phyloP scores from a whole-genome alignment of 2,113 vertebrate genomes.

The Melospiza melodia region DNA sequence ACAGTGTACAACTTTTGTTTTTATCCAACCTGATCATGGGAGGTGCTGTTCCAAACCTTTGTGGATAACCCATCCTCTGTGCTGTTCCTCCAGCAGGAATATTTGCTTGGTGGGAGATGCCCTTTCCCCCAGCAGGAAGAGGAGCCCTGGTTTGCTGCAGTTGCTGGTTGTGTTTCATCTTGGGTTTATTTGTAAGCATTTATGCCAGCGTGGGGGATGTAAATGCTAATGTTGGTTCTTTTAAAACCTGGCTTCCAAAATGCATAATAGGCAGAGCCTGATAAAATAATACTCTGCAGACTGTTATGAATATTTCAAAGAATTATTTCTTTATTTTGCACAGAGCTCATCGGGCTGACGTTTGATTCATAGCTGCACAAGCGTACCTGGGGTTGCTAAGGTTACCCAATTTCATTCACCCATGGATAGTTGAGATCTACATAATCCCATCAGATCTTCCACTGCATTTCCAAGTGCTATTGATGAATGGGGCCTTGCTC shows the following conservation, averaged over 20 bases:
- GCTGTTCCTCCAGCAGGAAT: background rate
- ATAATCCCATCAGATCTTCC: constrained; percentile 97
- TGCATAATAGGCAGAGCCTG: constrained; percentile 69
- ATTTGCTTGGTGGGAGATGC: background rate
- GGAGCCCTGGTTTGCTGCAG: background rate
- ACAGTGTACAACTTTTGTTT: background rate
- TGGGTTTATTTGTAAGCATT: constrained; percentile 42
- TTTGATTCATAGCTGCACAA: constrained; percentile 77
- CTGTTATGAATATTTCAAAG: constrained; percentile 77
- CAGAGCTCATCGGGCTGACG: constrained; percentile 69
- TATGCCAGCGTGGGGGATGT: background rate
- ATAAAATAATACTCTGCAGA: constrained; percentile 75
- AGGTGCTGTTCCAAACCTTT: constrained; percentile 12
- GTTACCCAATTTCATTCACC: constrained; percentile 96
- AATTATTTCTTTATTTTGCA: constrained; percentile 78
- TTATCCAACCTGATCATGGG: background rate
- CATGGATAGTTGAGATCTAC: constrained; percentile 92
- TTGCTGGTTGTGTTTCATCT: background rate
- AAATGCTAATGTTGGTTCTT: constrained; percentile 46
- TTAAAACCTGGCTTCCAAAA: constrained; percentile 57
- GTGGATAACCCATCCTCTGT: constrained; percentile 20
- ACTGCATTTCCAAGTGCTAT: constrained; percentile 84
- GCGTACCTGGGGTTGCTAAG: constrained; percentile 95
- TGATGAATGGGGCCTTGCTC: constrained; percentile 94
- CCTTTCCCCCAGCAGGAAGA: background rate